These are phyloP conservation scores for Rhipidura dahli DNA, from an alignment of 2,113 vertebrate genomes.

Conservation along the genomic window DNA sequence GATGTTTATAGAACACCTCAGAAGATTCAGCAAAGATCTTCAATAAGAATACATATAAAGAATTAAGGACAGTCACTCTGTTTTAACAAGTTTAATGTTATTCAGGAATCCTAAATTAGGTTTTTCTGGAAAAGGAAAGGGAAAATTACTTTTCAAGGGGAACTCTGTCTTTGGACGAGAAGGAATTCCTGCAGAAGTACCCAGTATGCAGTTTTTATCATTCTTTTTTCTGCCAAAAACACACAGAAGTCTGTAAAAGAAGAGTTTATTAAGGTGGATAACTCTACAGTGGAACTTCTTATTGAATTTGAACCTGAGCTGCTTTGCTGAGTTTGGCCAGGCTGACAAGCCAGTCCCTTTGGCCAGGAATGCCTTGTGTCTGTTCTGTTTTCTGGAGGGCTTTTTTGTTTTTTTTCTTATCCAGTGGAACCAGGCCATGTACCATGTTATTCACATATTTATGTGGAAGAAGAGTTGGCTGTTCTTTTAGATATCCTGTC, in stretches of 20 bases:
- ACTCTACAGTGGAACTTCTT: background rate
- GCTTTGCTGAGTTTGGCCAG: background rate
- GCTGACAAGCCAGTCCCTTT: background rate
- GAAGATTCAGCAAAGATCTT: background rate
- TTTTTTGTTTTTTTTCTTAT: accelerated
- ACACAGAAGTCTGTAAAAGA: background rate
- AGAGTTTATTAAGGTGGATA: background rate
- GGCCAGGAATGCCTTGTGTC: background rate
- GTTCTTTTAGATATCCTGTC: background rate
- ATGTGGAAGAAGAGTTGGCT: background rate
- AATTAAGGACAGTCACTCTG: background rate
- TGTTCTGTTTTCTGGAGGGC: background rate
- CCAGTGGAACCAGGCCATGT: background rate
- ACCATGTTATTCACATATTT: background rate
- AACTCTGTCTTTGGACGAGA: background rate
- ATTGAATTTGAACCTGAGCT: background rate
- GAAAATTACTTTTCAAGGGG: accelerated
- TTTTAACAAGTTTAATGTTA: background rate
- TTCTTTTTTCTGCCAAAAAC: background rate
- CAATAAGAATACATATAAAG: background rate
- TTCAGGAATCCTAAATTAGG: background rate
- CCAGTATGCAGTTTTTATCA: background rate
- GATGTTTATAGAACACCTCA: background rate
- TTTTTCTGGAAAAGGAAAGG: background rate
- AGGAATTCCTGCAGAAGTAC: background rate